phyloP scores from a whole-genome alignment of 2,113 vertebrate species.

The Zapornia atra region DNA sequence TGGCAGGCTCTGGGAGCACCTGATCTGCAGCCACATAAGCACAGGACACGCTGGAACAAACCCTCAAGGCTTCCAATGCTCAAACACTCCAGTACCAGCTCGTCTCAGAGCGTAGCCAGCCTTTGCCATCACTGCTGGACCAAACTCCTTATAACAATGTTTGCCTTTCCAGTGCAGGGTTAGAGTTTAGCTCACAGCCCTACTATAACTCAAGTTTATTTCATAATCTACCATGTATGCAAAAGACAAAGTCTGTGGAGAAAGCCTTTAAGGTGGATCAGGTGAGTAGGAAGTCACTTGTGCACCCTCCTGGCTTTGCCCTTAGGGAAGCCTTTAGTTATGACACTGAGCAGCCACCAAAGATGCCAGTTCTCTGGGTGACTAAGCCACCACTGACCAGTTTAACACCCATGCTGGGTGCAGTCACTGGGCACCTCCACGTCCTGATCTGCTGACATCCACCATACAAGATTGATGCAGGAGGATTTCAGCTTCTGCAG shows the following conservation, averaged over 20 bases:
- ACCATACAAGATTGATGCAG: fast-evolving
- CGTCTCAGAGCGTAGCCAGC: background rate
- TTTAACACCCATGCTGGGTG: background rate
- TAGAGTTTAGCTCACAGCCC: background rate
- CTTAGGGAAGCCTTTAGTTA: background rate
- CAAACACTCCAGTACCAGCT: background rate
- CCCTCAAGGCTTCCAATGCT: background rate
- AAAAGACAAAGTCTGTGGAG: background rate
- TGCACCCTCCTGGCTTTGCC: background rate
- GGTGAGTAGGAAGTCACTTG: background rate
- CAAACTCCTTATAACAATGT: background rate
- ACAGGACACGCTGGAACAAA: background rate
- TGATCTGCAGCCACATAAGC: background rate
- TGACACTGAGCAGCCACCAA: background rate
- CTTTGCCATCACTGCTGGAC: background rate
- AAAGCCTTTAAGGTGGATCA: background rate
- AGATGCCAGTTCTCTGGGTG: background rate
- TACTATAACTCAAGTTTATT: background rate
- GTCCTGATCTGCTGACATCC: background rate
- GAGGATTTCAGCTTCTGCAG: background rate
- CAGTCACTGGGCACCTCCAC: background rate
- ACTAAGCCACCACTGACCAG: background rate
- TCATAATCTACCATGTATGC: background rate
- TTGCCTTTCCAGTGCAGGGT: background rate
- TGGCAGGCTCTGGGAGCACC: background rate